Conservation (phyloP, 2,797 vertebrate species). For the Erethizon dorsatum region DNA sequence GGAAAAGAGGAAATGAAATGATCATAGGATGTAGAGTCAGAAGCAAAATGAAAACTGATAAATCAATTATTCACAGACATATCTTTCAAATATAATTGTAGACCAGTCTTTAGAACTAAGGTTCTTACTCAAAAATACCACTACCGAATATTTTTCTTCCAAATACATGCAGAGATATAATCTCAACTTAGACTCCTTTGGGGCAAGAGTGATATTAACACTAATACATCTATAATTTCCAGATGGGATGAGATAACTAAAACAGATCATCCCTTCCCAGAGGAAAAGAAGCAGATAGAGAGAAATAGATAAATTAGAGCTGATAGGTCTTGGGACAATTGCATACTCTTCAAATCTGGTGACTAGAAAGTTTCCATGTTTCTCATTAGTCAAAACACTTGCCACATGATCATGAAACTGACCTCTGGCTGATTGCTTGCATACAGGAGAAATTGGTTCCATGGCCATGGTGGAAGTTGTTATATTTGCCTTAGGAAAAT, state of each 20-base stretch:
- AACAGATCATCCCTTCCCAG: not conserved
- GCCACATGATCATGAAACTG: not conserved
- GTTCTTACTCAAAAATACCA: not conserved
- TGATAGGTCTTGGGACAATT: not conserved
- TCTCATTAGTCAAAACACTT: conserved; percentile 29
- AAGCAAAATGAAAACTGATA: conserved; percentile 32
- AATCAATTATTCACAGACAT: not conserved
- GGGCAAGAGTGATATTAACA: not conserved
- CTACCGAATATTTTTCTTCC: not conserved
- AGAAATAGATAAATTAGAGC: not conserved
- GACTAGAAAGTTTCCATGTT: not conserved
- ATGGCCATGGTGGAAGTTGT: conserved; percentile 52
- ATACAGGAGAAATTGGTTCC: conserved; percentile 48
- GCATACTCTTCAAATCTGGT: not conserved
- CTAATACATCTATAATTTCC: not conserved
- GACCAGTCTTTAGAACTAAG: not conserved
- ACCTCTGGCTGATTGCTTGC: not conserved
- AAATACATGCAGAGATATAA: not conserved
- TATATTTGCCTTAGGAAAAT: conserved; percentile 69
- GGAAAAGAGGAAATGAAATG: not conserved
- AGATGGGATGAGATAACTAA: not conserved
- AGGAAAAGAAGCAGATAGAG: not conserved
- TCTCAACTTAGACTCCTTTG: not conserved
- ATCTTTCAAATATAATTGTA: not conserved
- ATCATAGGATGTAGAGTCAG: not conserved